phyloP scores from a whole-genome alignment of 2,888 invertebrate genomes.

The Eurois occulta region DNA sequence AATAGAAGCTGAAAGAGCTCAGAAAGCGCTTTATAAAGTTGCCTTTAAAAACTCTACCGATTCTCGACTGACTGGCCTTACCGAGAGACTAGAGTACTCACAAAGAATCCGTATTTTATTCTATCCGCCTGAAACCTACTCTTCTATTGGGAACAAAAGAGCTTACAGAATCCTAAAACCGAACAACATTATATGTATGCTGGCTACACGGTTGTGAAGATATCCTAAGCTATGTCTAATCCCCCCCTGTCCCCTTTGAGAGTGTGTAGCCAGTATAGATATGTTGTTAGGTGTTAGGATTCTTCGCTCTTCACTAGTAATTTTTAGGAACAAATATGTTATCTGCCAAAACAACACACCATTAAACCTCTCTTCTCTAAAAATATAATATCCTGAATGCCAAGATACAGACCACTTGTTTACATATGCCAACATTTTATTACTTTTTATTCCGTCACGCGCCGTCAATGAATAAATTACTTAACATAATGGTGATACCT shows the following conservation, averaged over 20 bases:
- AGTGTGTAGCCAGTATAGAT: background rate
- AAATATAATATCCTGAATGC: background rate
- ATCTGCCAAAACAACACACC: background rate
- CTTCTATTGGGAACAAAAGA: background rate
- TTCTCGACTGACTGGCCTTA: background rate
- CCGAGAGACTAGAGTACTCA: background rate
- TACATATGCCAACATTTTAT: no score
- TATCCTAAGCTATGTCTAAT: no score
- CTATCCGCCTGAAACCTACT: background rate
- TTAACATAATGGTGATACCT: background rate
- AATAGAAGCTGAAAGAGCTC: background rate
- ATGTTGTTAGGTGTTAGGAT: background rate
- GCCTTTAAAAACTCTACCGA: background rate
- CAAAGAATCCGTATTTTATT: background rate
- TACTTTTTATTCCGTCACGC: background rate
- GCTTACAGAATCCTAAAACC: background rate
- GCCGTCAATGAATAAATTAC: background rate
- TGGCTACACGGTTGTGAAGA: no score
- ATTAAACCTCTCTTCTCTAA: background rate
- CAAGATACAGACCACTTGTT: background rate
- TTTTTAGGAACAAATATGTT: background rate
- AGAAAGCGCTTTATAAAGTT: background rate
- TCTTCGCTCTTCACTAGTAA: background rate
- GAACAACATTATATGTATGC: background rate
- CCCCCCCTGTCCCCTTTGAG: no score